Evolutionary conservation across 2,888 invertebrate genomes (phyloP).

Genomic region (Phlogophora meticulosa): DNA sequence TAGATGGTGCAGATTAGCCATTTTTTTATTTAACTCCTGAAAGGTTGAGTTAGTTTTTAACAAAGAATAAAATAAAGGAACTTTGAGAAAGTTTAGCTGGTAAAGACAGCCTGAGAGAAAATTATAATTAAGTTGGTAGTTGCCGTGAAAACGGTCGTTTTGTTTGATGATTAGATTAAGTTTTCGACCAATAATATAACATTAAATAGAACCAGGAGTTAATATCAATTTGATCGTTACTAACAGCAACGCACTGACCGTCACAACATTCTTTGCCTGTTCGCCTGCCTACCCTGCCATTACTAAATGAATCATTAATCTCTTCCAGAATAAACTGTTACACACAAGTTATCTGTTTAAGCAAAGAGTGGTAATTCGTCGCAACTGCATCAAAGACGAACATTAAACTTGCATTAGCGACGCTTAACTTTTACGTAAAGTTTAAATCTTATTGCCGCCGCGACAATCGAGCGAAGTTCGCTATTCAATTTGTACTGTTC

Average conservation of each 20-base stretch:
- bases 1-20: conserved; percentile 53
- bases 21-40: conserved; percentile 34
- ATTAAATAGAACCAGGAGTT: neutral
- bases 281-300: no score
- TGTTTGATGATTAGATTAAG: neutral
- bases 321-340: conserved; percentile 41
- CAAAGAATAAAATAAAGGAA: conserved; percentile 15
- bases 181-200: neutral
- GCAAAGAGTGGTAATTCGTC: conserved; percentile 68
- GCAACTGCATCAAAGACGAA: conserved; percentile 83
- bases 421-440: conserved; percentile 81
- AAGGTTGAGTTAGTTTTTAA: conserved; percentile 15
- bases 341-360: conserved; percentile 47
- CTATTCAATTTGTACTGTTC: conserved; percentile 67
- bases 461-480: conserved; percentile 65
- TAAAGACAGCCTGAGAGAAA: conserved; percentile 14
- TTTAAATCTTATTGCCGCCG: conserved; percentile 74
- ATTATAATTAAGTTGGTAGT: conserved; percentile 7
- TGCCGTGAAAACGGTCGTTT: neutral
- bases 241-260: neutral
- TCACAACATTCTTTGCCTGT: neutral
- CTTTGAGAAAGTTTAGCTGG: conserved; percentile 25
- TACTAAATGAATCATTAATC: conserved; percentile 11
- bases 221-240: neutral
- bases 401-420: conserved; percentile 87